Percentiles rank a stretch among this genome's conserved stretches.
Conservation (phyloP, 2,113 vertebrate genomes). For the Seriola aureovittata region DNA sequence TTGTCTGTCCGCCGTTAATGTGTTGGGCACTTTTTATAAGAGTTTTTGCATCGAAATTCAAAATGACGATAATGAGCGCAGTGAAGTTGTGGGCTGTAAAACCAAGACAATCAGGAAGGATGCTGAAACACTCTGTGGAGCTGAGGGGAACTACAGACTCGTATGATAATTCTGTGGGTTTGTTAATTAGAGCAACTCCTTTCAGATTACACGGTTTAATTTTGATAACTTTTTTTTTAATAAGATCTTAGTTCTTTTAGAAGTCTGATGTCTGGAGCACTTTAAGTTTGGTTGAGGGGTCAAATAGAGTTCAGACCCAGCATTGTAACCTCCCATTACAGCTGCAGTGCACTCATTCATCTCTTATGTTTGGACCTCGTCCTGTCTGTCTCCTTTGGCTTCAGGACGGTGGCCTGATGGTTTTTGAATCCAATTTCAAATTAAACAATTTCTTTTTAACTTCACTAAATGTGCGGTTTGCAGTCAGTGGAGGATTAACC, state of each 20-base stretch:
- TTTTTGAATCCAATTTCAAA: slow-evolving; percentile 15
- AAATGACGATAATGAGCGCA: neutral
- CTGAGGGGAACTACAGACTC: neutral
- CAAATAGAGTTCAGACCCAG: slow-evolving; percentile 26
- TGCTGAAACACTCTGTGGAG: neutral
- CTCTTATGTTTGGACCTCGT: neutral
- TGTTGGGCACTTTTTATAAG: neutral
- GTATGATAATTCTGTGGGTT: neutral
- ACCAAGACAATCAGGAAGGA: neutral
- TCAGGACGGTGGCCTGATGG: neutral
- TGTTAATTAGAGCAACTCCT: neutral
- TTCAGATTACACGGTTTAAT: neutral
- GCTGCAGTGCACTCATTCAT: slow-evolving; percentile 13
- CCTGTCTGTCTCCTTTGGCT: neutral
- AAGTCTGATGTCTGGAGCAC: slow-evolving; percentile 13
- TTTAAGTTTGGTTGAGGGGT: slow-evolving; percentile 30
- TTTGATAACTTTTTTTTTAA: neutral
- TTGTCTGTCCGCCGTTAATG: neutral
- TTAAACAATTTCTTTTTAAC: slow-evolving; percentile 9
- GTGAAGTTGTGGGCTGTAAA: neutral
- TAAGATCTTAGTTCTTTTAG: neutral
- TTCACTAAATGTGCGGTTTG: slow-evolving; percentile 13
- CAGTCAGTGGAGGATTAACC: neutral
- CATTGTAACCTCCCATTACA: slow-evolving; percentile 1
- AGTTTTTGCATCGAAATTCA: neutral